Evolutionary conservation across 2,797 vertebrate species (phyloP).

Genomic region (Carcharodon carcharias): DNA sequence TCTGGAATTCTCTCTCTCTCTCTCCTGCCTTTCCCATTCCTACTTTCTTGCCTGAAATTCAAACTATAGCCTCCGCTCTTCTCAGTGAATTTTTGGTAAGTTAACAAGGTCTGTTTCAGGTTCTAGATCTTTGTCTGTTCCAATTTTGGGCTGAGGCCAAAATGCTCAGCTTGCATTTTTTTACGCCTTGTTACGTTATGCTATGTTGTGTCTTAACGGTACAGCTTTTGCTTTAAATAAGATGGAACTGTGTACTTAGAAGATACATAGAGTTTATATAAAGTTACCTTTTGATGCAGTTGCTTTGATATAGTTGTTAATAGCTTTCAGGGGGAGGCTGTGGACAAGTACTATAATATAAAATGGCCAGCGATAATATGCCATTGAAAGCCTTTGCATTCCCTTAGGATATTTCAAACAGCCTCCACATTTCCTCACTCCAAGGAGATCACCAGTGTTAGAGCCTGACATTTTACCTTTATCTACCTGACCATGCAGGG

Average conservation of each 20-base stretch:
- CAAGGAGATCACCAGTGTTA: neutral
- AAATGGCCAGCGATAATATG: constrained; percentile 8
- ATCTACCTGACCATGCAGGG: constrained; percentile 18
- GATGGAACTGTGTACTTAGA: neutral
- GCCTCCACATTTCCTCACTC: neutral
- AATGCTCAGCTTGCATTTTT: no score
- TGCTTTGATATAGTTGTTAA: constrained; percentile 23
- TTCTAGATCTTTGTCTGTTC: no score
- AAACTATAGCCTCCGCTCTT: no score
- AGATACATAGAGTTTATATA: neutral
- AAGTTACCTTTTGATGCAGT: neutral
- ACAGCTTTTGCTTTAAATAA: neutral
- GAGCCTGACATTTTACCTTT: constrained; percentile 15
- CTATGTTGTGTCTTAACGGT: neutral
- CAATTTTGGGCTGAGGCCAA: no score
- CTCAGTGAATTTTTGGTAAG: no score
- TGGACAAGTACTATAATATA: neutral
- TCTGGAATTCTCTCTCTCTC: no score
- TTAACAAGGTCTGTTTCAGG: no score
- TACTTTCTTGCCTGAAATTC: no score
- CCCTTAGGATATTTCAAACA: constrained; percentile 7
- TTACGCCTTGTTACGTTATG: neutral
- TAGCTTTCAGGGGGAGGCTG: neutral
- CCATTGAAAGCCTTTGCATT: constrained; percentile 11
- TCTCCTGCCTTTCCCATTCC: no score